Conservation (phyloP, 1,140 invertebrate species). For the Aphaenogaster rudis region DNA sequence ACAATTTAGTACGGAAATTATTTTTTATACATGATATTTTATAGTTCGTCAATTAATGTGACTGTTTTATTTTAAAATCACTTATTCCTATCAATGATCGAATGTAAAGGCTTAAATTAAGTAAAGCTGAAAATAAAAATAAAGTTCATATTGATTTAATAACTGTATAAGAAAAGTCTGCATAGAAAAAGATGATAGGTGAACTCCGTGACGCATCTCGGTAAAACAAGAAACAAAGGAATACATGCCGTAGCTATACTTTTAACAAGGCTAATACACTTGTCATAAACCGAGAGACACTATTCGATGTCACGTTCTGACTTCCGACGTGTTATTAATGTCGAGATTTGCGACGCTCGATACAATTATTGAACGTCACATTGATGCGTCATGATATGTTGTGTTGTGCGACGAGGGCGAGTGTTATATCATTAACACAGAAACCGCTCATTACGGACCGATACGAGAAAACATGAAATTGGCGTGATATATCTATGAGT, state of each 20-base stretch:
- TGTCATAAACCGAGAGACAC: constrained; percentile 73
- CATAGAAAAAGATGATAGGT: neutral
- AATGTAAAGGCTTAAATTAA: neutral
- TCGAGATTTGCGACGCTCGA: constrained; percentile 79
- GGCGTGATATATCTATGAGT: neutral
- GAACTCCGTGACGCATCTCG: neutral
- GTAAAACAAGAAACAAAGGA: constrained; percentile 74
- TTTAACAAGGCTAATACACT: constrained; percentile 85
- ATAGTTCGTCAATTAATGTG: too few species aligned
- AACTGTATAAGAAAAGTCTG: neutral
- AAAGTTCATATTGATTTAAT: neutral
- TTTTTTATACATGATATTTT: too few species aligned
- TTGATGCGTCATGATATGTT: constrained; percentile 72
- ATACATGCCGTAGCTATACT: constrained; percentile 74
- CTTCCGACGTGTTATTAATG: constrained; percentile 82
- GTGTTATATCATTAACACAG: constrained; percentile 21
- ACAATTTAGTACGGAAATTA: too few species aligned
- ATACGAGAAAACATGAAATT: neutral
- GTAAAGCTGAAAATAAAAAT: neutral
- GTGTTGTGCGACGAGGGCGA: neutral
- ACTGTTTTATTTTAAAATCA: too few species aligned
- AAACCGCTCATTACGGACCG: constrained; percentile 65
- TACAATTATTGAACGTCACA: constrained; percentile 85
- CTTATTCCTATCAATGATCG: neutral
- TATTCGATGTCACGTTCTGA: constrained; percentile 73